Base-by-base conservation (phyloP, 2,888 invertebrate genomes). In the Lomographa bimaculata region DNA sequence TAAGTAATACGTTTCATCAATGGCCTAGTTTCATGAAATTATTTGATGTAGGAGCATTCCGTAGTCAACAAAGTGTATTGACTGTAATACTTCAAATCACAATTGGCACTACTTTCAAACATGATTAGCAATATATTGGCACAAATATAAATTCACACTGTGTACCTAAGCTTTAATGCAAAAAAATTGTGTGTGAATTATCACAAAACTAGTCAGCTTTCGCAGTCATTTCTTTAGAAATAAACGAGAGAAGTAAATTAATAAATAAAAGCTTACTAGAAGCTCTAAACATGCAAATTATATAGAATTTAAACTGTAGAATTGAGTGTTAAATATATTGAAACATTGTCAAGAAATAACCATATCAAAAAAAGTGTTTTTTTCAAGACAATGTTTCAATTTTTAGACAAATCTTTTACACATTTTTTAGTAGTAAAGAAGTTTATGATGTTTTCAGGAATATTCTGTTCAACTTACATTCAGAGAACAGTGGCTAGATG, bases 391-490 rank as follows among this genome's bases (percentile, higher is more conserved):
- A 33, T 28, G 62, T 69, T 70, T 50, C 40, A 47, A 45, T 45
- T 14, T 14, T 14, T 14, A 14, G 4, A 14, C 4, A 14, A 14
- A 3, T 14, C 14, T 14, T 14, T n/a, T 14, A 4, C 4, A 14
- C 14, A 14, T 2, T 14, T 2, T 3, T 4, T 14, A 14, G n/a
- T n/a, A n/a, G n/a, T 35, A 30, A 41, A 32, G 7, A 30, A 36
- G 12, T 16, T n/a, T 40, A 12, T 33, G 43, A 46, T 61, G 55
- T 78, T 93, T 92, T 66, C 92, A 97, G 97, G 98, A 98, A 92
- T 98, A 98, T 92, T 97, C 97, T 76, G 97, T 98, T 68, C 98
- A 98, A 90, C 91, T 98, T 75, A 98, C 98, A 60, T 98, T 98
- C 91, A 94, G 98, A 80, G 98, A 98, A 82, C 97, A 98, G 89